Conservation (phyloP, 1,140 invertebrate genomes). For the Papilio helenus region DNA sequence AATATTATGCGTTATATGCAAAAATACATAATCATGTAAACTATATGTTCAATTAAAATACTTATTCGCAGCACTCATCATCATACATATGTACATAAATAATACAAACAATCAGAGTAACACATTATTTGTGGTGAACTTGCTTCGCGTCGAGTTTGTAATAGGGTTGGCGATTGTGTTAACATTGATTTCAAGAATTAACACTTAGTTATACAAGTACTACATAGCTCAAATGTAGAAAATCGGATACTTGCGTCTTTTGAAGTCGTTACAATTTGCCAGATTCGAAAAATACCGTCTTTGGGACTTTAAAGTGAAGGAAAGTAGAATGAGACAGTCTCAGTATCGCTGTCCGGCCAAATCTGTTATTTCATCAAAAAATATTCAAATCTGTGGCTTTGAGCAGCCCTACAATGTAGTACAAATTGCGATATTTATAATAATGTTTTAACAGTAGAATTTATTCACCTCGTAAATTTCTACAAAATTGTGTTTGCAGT, state of each 20-base stretch:
- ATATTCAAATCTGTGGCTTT: neutral
- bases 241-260: too few species aligned
- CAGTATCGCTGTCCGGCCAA: too few species aligned
- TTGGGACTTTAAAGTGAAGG: neutral
- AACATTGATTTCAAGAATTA: too few species aligned
- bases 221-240: too few species aligned
- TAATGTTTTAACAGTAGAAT: constrained; percentile 32
- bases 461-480: constrained; percentile 30
- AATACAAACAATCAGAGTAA: constrained; percentile 11
- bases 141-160: neutral
- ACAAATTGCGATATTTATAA: constrained; percentile 33
- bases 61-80: neutral
- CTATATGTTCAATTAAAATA: neutral
- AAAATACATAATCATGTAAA: neutral
- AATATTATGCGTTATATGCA: too few species aligned
- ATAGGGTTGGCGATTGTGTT: neutral
- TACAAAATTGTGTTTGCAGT: neutral
- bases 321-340: neutral
- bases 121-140: constrained; percentile 25
- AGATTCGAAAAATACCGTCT: too few species aligned
- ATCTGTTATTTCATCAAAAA: neutral
- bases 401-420: neutral
- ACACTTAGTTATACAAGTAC: too few species aligned
- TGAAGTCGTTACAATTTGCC: too few species aligned
- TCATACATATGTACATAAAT: neutral